Evolutionary conservation across 2,797 vertebrate genomes (phyloP), one percentile per base, ranked within the genome.

Genomic region (Chaunax sp.): DNA sequence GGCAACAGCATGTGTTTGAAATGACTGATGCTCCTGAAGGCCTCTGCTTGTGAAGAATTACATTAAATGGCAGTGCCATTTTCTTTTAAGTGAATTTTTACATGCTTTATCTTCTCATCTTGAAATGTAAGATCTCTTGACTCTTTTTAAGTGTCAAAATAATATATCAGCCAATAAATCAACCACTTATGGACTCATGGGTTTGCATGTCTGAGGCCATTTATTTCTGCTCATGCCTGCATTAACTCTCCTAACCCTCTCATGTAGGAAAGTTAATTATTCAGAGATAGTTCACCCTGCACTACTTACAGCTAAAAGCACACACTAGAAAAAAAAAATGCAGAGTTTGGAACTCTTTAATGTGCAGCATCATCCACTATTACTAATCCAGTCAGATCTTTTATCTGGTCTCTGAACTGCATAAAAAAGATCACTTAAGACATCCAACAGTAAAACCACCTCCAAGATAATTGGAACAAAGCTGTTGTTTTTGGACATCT

Each of bases 201-300:
- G n/a, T 52, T 54, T 5, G 12, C 50, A 70, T 56, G 66, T 55
- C 56, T 70, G n/a, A 43, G 51, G 44, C 72, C 64, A 62, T 30
- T 30, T 70, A 68, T 82, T 79, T 80, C 73, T 77, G 79, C 77
- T 64, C 69, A 20, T 71, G 61, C 78, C 67, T 80, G 83, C 81
- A 84, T 72, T 68, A 78, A 71, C 74, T 70, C 75, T 33, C 25
- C 44, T 40, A 51, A 68, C 41, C 51, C 72, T 67, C 64, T 76
- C 67, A 51, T 78, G 64, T 60, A 60, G 35, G 61, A 82, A 82
- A 86, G 75, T 69, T 87, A 77, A 87, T 85, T 69, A 86, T 82
- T 86, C 54, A 6, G 63, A 69, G 62, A 82, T 68, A 65, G 68
- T 61, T 64, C 52, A 46, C 40, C 20, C 46, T 44, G 65, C 72